Conservation (phyloP, 2,888 invertebrate genomes). For the Lysandra coridon region DNA sequence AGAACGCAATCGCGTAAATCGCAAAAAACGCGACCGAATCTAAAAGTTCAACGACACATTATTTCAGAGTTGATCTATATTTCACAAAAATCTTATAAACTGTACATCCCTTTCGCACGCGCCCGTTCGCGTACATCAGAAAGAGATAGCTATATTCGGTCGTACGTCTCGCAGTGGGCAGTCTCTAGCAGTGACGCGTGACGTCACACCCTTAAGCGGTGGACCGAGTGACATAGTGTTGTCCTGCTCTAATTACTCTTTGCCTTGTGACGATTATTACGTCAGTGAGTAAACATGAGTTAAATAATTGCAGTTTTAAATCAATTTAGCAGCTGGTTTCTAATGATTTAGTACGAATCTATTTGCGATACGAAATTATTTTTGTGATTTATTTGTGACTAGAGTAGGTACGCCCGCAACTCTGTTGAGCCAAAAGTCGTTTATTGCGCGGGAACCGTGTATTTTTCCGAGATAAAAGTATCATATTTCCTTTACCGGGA, state of each 20-base stretch:
- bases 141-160: constrained; percentile 53
- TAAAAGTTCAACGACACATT: constrained; percentile 68
- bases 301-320: constrained; percentile 9
- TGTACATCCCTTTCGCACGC: constrained; percentile 52
- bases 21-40: constrained; percentile 31
- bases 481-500: not conserved
- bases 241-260: constrained; percentile 67
- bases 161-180: constrained; percentile 61
- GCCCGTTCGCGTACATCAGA: constrained; percentile 43
- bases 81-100: constrained; percentile 70
- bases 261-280: constrained; percentile 39
- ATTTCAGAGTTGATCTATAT: constrained; percentile 75
- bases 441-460: too few relatives aligned
- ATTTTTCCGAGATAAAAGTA: not conserved
- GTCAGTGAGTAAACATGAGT: constrained; percentile 8
- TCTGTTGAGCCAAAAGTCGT: not conserved
- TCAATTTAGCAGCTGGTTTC: constrained; percentile 1
- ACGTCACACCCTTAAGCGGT: constrained; percentile 68
- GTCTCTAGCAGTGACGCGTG: constrained; percentile 70
- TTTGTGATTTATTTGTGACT: not conserved
- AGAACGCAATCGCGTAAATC: constrained; percentile 28
- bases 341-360: not conserved
- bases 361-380: not conserved
- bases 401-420: not conserved
- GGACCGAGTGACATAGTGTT: constrained; percentile 46